Evolutionary conservation across 2,797 vertebrate genomes (phyloP).

Genomic region (Leptoclinus maculatus): DNA sequence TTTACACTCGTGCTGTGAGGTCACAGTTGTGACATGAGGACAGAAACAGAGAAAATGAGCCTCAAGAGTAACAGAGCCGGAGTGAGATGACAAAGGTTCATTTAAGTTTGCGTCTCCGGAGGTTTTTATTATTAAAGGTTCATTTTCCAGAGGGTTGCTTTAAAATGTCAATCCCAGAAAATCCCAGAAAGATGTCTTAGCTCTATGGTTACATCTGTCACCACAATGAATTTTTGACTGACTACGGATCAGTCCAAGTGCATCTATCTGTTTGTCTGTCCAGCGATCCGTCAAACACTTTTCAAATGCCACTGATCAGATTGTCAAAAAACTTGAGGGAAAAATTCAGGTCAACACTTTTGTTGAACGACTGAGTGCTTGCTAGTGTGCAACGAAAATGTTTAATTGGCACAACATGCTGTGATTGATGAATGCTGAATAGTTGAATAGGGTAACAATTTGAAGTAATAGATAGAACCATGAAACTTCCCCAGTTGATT

Average conservation of each 20-base stretch:
- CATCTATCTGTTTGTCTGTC: neutral
- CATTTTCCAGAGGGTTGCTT: slow-evolving; percentile 18
- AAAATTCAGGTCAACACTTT: neutral
- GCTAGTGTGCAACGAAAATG: neutral
- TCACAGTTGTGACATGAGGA: slow-evolving; percentile 22
- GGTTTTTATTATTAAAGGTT: slow-evolving; percentile 10
- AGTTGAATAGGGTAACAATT: neutral
- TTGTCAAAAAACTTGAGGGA: neutral
- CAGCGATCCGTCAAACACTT: neutral
- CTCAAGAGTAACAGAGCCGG: neutral
- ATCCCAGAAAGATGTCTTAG: neutral
- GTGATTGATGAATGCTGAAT: neutral
- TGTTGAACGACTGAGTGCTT: neutral
- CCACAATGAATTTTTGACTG: neutral
- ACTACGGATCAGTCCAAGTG: neutral
- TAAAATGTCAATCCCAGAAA: slow-evolving; percentile 24
- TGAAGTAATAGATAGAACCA: neutral
- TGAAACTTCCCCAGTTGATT: neutral
- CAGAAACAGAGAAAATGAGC: slow-evolving; percentile 1
- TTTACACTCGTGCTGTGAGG: neutral
- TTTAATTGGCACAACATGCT: slow-evolving; percentile 8
- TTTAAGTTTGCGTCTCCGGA: slow-evolving; percentile 3
- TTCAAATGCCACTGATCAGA: slow-evolving; percentile 18
- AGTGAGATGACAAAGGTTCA: slow-evolving; percentile 1
- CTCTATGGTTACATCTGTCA: neutral